These are phyloP conservation scores for Turdus rufiventris DNA, from an alignment of 2,113 vertebrate genomes.

Conservation along the genomic window DNA sequence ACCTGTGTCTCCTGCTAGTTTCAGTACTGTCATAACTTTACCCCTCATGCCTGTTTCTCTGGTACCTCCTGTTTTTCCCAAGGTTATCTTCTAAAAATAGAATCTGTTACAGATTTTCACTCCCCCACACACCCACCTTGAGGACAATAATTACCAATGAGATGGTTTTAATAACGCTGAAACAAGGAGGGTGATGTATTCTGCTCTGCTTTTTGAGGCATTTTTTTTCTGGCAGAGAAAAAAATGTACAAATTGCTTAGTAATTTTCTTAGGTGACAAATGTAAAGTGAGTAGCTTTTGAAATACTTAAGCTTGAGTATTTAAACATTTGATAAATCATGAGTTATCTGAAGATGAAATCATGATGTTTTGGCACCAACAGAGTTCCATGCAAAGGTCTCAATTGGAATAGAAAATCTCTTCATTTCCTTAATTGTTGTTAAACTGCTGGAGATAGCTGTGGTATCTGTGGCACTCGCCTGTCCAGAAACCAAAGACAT, in stretches of 20 bases:
- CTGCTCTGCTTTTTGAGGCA: not conserved
- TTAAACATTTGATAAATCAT: not conserved
- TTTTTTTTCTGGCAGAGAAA: not conserved
- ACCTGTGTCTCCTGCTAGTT: constrained; percentile 43
- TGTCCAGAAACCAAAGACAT: not conserved
- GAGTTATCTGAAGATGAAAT: not conserved
- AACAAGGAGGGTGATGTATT: constrained; percentile 5
- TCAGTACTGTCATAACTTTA: constrained; percentile 47
- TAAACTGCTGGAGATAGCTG: not conserved
- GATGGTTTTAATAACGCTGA: constrained; percentile 1
- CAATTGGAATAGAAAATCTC: not conserved
- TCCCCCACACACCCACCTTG: constrained; percentile 36
- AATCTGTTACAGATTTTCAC: constrained; percentile 27
- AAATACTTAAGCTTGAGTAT: not conserved
- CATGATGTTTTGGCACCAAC: not conserved
- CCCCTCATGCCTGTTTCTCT: constrained; percentile 50
- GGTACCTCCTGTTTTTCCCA: constrained; percentile 58
- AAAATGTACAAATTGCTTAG: not conserved
- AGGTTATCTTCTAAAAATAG: constrained; percentile 56
- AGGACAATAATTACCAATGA: constrained; percentile 24
- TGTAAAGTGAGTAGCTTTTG: not conserved
- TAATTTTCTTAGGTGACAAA: not conserved
- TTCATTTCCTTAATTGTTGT: not conserved
- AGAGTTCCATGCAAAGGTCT: not conserved
- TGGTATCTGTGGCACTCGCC: not conserved